Percentiles rank a stretch among this genome's conserved stretches.
phyloP scores from a whole-genome alignment of 2,888 invertebrate genomes.

The Stictocephala bisonia region DNA sequence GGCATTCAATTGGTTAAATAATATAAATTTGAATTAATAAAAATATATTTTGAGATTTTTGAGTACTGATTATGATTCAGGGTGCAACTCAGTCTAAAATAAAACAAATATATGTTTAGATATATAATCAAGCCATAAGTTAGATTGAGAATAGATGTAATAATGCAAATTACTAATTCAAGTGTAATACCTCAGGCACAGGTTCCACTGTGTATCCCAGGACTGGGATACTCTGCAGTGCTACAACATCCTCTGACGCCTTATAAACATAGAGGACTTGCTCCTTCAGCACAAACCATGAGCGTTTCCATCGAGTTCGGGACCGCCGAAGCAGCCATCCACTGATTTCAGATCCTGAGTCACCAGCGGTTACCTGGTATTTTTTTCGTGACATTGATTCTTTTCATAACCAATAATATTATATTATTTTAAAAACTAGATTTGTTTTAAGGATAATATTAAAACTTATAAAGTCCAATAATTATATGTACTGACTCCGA shows the following conservation, averaged over 20 bases:
- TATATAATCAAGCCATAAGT: not conserved
- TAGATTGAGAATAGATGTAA: not conserved
- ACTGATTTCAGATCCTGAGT: conserved; percentile 67
- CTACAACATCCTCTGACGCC: conserved; percentile 70
- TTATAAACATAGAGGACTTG: conserved; percentile 67
- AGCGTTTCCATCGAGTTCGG: conserved; percentile 66
- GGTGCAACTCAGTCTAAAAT: too few relatives aligned
- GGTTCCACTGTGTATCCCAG: conserved; percentile 65
- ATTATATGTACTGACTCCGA: too few relatives aligned
- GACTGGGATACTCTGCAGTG: conserved; percentile 67
- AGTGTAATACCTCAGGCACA: conserved; percentile 44
- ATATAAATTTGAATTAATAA: too few relatives aligned
- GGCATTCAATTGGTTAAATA: too few relatives aligned
- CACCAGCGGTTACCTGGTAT: conserved; percentile 68
- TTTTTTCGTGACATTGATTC: not conserved
- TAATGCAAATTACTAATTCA: not conserved
- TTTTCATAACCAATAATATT: not conserved
- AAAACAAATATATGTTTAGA: not conserved
- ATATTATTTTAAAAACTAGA: not conserved
- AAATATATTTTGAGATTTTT: too few relatives aligned
- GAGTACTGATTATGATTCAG: too few relatives aligned
- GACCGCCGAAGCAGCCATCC: conserved; percentile 66
- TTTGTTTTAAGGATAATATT: too few relatives aligned
- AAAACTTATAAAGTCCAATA: too few relatives aligned
- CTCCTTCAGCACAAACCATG: conserved; percentile 71